These are phyloP conservation scores for Eleginops maclovinus DNA, from an alignment of 2,113 vertebrate genomes.

Conservation along the genomic window DNA sequence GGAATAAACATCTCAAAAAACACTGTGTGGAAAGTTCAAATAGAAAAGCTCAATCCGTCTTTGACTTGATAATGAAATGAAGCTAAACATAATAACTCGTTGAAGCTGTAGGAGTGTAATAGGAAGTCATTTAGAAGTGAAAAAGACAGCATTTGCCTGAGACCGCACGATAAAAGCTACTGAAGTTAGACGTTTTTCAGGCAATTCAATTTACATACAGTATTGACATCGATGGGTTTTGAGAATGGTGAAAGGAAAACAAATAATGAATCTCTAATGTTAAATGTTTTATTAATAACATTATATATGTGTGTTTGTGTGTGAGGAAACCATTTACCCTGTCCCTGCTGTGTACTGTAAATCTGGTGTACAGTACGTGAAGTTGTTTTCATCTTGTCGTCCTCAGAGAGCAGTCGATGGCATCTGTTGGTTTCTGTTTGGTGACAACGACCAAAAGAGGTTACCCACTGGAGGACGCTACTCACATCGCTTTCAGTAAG, in stretches of 20 bases:
- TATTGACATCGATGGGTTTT: neutral
- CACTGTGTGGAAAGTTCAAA: no score
- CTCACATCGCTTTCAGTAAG: slow-evolving; percentile 97
- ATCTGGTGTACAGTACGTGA: neutral
- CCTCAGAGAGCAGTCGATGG: slow-evolving; percentile 93
- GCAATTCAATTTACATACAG: no score
- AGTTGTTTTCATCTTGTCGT: neutral
- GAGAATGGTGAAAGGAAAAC: neutral
- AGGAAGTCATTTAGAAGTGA: neutral
- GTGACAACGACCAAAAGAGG: slow-evolving; percentile 93
- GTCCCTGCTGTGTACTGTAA: neutral
- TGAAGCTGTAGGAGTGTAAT: neutral
- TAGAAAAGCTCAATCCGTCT: neutral
- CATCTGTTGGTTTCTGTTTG: slow-evolving; percentile 92
- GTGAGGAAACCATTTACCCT: neutral
- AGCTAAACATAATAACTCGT: neutral
- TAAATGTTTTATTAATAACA: no score
- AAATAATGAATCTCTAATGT: neutral
- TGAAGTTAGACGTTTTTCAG: no score
- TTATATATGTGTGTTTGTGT: neutral
- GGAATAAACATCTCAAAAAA: neutral
- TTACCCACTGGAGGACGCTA: slow-evolving; percentile 95
- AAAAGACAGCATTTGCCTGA: neutral
- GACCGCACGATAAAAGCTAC: neutral
- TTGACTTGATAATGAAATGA: neutral